phyloP scores from a whole-genome alignment of 1,140 invertebrate species.

The Drosophila kikkawai region DNA sequence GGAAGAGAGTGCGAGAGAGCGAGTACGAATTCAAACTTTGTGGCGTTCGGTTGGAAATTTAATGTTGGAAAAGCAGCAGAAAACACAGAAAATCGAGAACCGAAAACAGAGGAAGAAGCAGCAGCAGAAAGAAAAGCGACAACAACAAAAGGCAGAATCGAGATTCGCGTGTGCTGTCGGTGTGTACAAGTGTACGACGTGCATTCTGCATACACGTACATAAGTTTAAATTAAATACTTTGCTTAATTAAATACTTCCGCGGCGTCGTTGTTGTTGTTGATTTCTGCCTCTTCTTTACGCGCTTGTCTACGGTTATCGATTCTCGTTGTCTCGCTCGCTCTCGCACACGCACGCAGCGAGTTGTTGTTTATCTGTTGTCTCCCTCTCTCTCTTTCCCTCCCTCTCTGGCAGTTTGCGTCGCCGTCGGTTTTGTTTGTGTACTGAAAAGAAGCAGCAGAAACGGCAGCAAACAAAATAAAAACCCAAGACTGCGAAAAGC shows the following conservation, averaged over 20 bases:
- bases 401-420: constrained; percentile 26
- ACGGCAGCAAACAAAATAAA: constrained; percentile 35
- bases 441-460: constrained; percentile 37
- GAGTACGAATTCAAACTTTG: constrained; percentile 74
- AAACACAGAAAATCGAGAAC: constrained; percentile 28
- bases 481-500: constrained; percentile 38
- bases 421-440: constrained; percentile 48
- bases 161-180: constrained; percentile 51
- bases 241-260: constrained; percentile 82
- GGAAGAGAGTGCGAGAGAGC: constrained; percentile 31
- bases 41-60: constrained; percentile 71
- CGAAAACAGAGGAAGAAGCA: constrained; percentile 25
- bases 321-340: constrained; percentile 49
- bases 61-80: constrained; percentile 57
- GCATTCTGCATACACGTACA: constrained; percentile 68
- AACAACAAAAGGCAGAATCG: constrained; percentile 50
- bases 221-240: constrained; percentile 80
- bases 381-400: constrained; percentile 37
- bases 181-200: constrained; percentile 44
- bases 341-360: constrained; percentile 38
- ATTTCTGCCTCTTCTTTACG: constrained; percentile 40
- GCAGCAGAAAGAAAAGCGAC: constrained; percentile 55
- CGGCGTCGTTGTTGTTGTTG: constrained; percentile 56
- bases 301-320: constrained; percentile 62
- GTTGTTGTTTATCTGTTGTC: constrained; percentile 37